phyloP scores from a whole-genome alignment of 1,140 invertebrate genomes.

The Physella acuta region DNA sequence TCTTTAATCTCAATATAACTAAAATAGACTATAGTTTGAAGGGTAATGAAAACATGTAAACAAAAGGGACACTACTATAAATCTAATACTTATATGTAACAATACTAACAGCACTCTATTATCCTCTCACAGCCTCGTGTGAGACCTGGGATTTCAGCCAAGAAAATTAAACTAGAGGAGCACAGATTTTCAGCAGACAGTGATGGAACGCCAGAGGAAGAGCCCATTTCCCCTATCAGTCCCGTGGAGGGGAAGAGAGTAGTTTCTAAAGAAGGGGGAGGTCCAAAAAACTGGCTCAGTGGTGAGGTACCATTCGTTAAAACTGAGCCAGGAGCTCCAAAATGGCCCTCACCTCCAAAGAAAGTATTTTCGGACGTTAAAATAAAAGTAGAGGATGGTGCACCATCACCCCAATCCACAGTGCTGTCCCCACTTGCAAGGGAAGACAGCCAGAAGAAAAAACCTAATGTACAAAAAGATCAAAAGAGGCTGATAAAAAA shows the following conservation, averaged over 20 bases:
- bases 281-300: conserved; percentile 13
- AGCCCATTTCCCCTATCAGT: conserved; percentile 17
- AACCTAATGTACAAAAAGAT: conserved; percentile 2
- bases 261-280: conserved; percentile 30
- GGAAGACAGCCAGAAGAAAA: conserved; percentile 5
- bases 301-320: conserved; percentile 1
- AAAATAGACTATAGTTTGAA: too few species aligned
- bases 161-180: conserved; percentile 21
- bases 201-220: conserved; percentile 26
- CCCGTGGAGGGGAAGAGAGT: conserved; percentile 38
- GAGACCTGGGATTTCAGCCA: background rate
- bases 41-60: too few species aligned
- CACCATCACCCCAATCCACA: background rate
- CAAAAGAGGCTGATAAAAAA: conserved; percentile 19
- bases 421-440: background rate
- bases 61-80: too few species aligned
- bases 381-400: conserved; percentile 18
- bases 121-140: conserved; percentile 18
- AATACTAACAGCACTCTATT: too few species aligned
- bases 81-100: too few species aligned
- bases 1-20: too few species aligned
- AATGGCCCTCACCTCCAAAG: conserved; percentile 10
- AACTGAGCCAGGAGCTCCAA: background rate
- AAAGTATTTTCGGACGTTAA: conserved; percentile 13
- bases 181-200: conserved; percentile 28